A percentile compares a stretch with the other conserved stretches of the same genome.
These are phyloP conservation scores for Eudemis profundana DNA, from an alignment of 2,888 invertebrate genomes.

Conservation along the genomic window DNA sequence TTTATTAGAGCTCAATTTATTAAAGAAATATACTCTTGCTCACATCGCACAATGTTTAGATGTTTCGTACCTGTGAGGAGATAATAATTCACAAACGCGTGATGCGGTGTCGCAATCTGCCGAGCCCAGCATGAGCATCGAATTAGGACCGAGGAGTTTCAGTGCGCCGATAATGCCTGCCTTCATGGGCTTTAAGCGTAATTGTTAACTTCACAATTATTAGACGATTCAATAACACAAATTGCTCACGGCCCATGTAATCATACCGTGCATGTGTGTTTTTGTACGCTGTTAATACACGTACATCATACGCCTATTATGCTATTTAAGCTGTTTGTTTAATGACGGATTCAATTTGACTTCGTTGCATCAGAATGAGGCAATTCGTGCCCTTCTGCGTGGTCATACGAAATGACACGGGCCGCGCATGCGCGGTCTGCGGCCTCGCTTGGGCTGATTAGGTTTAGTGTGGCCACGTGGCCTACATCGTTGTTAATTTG, in stretches of 20 bases:
- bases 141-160: constrained; percentile 71
- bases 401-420: constrained; percentile 39
- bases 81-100: constrained; percentile 57
- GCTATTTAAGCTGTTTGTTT: constrained; percentile 44
- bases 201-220: constrained; percentile 32
- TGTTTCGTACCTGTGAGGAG: constrained; percentile 28
- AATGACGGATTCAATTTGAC: constrained; percentile 41
- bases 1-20: too few species aligned
- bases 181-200: constrained; percentile 10
- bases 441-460: constrained; percentile 43
- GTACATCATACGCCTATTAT: constrained; percentile 34
- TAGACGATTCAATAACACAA: constrained; percentile 49
- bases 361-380: constrained; percentile 42
- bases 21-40: too few species aligned
- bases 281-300: constrained; percentile 24
- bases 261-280: constrained; percentile 28
- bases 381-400: constrained; percentile 44
- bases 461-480: constrained; percentile 44
- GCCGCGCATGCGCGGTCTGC: constrained; percentile 18
- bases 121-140: constrained; percentile 61
- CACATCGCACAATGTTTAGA: background rate
- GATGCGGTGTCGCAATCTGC: constrained; percentile 60
- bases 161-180: constrained; percentile 43
- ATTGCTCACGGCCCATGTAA: constrained; percentile 52
- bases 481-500: constrained; percentile 41